Percentiles rank a stretch among this genome's conserved stretches.
phyloP scores from a whole-genome alignment of 1,140 invertebrate genomes.

The Ganaspis sp. region DNA sequence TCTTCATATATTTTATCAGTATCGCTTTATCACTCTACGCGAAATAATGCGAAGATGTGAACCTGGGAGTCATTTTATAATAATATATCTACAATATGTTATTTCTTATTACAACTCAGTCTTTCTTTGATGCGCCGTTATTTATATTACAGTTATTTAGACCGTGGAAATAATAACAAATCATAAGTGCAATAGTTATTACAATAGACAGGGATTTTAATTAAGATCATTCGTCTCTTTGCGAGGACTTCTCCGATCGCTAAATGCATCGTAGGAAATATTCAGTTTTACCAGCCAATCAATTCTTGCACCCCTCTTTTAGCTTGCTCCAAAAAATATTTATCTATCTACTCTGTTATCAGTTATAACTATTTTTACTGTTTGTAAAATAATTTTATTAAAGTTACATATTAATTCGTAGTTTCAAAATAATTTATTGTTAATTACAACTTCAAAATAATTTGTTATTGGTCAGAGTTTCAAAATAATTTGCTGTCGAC shows the following conservation, averaged over 20 bases:
- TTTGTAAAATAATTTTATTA: too few relatives aligned
- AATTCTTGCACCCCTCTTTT: not conserved
- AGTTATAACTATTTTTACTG: too few relatives aligned
- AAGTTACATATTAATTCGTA: too few relatives aligned
- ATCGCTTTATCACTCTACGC: conserved; percentile 47
- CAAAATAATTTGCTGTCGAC: too few relatives aligned
- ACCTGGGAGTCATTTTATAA: conserved; percentile 62
- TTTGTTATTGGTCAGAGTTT: too few relatives aligned
- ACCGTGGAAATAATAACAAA: conserved; percentile 62
- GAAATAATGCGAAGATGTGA: conserved; percentile 26
- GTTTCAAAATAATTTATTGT: too few relatives aligned
- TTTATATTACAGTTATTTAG: conserved; percentile 47
- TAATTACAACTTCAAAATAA: too few relatives aligned
- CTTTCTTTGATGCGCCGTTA: conserved; percentile 56
- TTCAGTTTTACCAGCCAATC: conserved; percentile 26
- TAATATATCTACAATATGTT: conserved; percentile 61
- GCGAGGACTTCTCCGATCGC: conserved; percentile 30
- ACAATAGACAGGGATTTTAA: conserved; percentile 70
- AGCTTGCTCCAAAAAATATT: not conserved
- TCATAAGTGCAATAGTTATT: conserved; percentile 77
- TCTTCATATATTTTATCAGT: conserved; percentile 61
- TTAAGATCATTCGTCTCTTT: conserved; percentile 20
- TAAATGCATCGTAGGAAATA: not conserved
- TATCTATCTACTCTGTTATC: too few relatives aligned
- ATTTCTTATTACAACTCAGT: conserved; percentile 61